These are phyloP conservation scores for Anguilla pacifica DNA, from an alignment of 2,797 vertebrate species.

Conservation along the genomic window DNA sequence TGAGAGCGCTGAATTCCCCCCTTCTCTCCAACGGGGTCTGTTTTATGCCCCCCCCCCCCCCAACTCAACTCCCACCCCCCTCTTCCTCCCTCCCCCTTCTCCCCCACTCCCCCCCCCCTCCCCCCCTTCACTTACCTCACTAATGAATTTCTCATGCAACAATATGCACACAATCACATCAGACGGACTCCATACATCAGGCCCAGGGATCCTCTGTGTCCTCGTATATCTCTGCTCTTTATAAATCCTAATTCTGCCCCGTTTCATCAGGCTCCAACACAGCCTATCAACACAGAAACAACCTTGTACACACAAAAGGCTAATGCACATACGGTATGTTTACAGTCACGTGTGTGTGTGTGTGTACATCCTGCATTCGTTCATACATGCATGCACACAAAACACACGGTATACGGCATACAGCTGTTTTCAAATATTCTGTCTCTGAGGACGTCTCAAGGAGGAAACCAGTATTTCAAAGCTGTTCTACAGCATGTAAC, in stretches of 20 bases:
- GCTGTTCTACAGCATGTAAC: not conserved
- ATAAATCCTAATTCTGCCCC: not conserved
- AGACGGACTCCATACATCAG: not conserved
- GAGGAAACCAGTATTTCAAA: not conserved
- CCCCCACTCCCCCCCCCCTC: slow-evolving; percentile 26
- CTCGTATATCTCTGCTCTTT: not conserved
- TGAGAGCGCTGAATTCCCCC: slow-evolving; percentile 4
- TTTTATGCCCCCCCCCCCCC: slow-evolving; percentile 41
- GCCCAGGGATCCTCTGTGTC: not conserved
- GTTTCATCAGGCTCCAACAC: not conserved
- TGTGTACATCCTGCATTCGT: not conserved
- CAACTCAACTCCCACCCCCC: slow-evolving; percentile 28
- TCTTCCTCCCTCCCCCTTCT: slow-evolving; percentile 38
- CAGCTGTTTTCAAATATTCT: not conserved
- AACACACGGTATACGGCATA: not conserved
- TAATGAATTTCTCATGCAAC: slow-evolving; percentile 42
- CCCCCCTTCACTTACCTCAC: slow-evolving; percentile 34
- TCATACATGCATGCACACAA: not conserved
- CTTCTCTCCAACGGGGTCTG: not conserved
- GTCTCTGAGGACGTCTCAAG: not conserved
- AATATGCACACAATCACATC: slow-evolving; percentile 41
- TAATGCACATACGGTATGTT: not conserved
- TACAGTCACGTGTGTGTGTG: not conserved
- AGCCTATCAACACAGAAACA: not conserved
- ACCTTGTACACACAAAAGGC: no score